phyloP scores from a whole-genome alignment of 2,797 vertebrate species.

The Craterocephalus amniculus region DNA sequence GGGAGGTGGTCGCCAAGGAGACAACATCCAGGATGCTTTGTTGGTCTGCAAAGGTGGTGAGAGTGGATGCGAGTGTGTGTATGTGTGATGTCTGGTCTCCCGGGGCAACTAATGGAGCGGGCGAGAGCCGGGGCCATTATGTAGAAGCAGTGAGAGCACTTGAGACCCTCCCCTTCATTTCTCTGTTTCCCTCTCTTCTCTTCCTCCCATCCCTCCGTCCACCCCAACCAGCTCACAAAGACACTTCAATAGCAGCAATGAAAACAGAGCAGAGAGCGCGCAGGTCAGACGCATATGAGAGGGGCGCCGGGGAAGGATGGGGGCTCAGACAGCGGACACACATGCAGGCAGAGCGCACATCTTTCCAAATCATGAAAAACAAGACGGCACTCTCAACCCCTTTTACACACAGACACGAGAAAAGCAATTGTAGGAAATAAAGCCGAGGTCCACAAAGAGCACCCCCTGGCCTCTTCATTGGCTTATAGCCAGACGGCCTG shows the following conservation, averaged over 20 bases:
- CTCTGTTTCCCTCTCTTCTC: slow-evolving; percentile 51
- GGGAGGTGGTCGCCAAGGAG: slow-evolving; percentile 87
- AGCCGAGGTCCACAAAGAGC: slow-evolving; percentile 44
- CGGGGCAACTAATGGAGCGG: slow-evolving; percentile 99
- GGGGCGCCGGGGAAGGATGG: slow-evolving; percentile 19
- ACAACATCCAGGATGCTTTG: slow-evolving; percentile 92
- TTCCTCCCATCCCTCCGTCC: slow-evolving; percentile 63
- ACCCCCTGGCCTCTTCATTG: slow-evolving; percentile 57
- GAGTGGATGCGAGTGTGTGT: slow-evolving; percentile 63
- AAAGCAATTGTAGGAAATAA: slow-evolving; percentile 68
- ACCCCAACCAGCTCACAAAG: slow-evolving; percentile 74
- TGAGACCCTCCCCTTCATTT: slow-evolving; percentile 80
- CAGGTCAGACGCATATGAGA: slow-evolving; percentile 57
- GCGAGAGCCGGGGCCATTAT: slow-evolving; percentile 95
- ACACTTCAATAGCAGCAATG: slow-evolving; percentile 81
- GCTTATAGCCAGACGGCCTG: slow-evolving; percentile 29
- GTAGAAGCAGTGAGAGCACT: slow-evolving; percentile 92
- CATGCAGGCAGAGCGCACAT: slow-evolving; percentile 34
- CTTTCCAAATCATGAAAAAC: slow-evolving; percentile 53
- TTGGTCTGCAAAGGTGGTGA: slow-evolving; percentile 85
- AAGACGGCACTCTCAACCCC: slow-evolving; percentile 59
- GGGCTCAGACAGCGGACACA: slow-evolving; percentile 22
- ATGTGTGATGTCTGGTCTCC: slow-evolving; percentile 89
- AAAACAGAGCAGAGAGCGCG: slow-evolving; percentile 72
- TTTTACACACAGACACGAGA: slow-evolving; percentile 22